These are phyloP conservation scores for Indicator indicator DNA, from an alignment of 2,113 vertebrate species.

Conservation along the genomic window DNA sequence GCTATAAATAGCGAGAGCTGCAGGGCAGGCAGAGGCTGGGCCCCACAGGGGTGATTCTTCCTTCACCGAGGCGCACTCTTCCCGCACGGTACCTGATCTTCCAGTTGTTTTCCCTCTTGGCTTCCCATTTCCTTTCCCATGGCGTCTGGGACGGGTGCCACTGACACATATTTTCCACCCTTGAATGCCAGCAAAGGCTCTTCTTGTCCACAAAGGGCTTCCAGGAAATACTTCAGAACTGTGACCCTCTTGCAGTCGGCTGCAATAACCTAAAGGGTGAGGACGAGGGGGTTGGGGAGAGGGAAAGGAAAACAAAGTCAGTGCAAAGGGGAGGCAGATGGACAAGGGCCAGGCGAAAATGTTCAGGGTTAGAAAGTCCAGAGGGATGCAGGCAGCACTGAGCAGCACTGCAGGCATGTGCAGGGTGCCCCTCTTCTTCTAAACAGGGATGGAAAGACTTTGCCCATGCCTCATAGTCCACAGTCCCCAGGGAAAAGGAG, in stretches of 20 bases:
- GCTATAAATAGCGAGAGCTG: constrained; percentile 73
- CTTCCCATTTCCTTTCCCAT: constrained; percentile 84
- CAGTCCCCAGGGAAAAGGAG: background rate
- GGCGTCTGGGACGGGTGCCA: constrained; percentile 87
- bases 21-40: constrained; percentile 61
- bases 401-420: background rate
- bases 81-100: constrained; percentile 95
- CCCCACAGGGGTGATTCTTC: constrained; percentile 69
- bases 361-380: background rate
- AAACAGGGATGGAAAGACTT: background rate
- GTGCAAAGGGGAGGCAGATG: constrained; percentile 62
- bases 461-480: background rate
- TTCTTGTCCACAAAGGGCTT: constrained; percentile 98
- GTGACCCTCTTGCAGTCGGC: constrained; percentile 98
- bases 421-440: background rate
- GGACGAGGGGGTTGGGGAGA: constrained; percentile 59
- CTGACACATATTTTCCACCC: constrained; percentile 97
- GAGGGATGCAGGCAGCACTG: background rate
- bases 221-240: constrained; percentile 99
- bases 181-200: constrained; percentile 99
- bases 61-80: constrained; percentile 71
- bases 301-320: constrained; percentile 73
- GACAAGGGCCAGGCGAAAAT: background rate
- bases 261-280: constrained; percentile 88
- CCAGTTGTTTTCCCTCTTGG: constrained; percentile 86